Evolutionary conservation across 2,888 invertebrate genomes (phyloP).

Genomic region (Lithophane socia): DNA sequence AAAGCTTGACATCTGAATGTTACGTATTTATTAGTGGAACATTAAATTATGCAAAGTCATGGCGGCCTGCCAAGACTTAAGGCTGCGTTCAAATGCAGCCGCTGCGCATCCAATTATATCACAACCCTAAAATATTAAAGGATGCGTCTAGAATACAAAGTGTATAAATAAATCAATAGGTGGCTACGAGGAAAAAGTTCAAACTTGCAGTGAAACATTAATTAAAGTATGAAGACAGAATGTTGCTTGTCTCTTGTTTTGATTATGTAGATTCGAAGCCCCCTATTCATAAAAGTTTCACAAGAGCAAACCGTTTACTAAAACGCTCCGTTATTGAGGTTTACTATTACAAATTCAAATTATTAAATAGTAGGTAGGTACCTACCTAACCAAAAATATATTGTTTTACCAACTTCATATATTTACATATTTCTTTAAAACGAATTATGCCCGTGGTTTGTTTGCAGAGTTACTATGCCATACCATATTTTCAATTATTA

Average conservation of each 20-base stretch:
- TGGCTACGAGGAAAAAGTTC: slow-evolving; percentile 51
- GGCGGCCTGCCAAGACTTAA: slow-evolving; percentile 84
- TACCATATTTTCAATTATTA: slow-evolving; percentile 18
- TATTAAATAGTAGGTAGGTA: slow-evolving; percentile 5
- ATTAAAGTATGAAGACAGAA: slow-evolving; percentile 46
- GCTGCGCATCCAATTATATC: slow-evolving; percentile 87
- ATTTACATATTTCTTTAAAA: slow-evolving; percentile 32
- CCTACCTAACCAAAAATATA: slow-evolving; percentile 4
- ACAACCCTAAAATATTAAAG: slow-evolving; percentile 88
- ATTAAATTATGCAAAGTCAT: slow-evolving; percentile 85
- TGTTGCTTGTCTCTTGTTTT: slow-evolving; percentile 45
- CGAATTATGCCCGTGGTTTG: slow-evolving; percentile 18
- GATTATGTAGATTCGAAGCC: slow-evolving; percentile 42
- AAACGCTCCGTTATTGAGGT: slow-evolving; percentile 17
- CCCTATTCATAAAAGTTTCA: slow-evolving; percentile 44
- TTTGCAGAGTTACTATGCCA: not conserved
- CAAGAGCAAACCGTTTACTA: slow-evolving; percentile 1
- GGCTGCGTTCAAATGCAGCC: slow-evolving; percentile 85
- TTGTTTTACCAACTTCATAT: slow-evolving; percentile 18
- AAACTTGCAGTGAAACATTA: slow-evolving; percentile 46
- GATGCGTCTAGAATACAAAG: slow-evolving; percentile 84
- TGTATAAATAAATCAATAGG: slow-evolving; percentile 80
- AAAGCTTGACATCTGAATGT: slow-evolving; percentile 68
- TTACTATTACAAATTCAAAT: slow-evolving; percentile 36
- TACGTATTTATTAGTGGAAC: slow-evolving; percentile 79